Evolutionary conservation across 2,797 vertebrate species (phyloP), one percentile per base, ranked within the genome.

Genomic region (Sus cebifrons): DNA sequence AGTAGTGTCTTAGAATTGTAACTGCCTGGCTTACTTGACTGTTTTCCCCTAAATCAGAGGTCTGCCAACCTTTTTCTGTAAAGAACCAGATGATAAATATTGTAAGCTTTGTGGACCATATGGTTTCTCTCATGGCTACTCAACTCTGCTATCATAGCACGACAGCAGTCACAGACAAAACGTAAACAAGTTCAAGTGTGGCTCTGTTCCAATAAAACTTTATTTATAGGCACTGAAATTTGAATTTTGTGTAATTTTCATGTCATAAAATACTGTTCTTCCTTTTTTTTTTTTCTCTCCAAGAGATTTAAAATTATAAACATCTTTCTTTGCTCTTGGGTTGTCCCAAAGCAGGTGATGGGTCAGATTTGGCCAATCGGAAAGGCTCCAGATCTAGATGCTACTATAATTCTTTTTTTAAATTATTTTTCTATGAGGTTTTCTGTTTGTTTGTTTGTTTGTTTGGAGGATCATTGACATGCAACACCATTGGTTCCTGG

Each of bases 201-300:
- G 27, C 65, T 9, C 23, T 40, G n/a, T n/a, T 29, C 32, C 56
- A 49, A 25, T 21, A 56, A 56, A 49, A 79, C 84, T 36, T 91
- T 17, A 86, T 40, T 65, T n/a, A 52, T 21, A 29, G 54, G 20
- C 52, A 7, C 18, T 23, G 71, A 54, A 32, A 23, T 91, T 52
- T 62, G 84, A 92, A 88, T 86, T 85, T 60, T 54, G 4, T 10
- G 9, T 49, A 4, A 56, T 56, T 65, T 92, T 40, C 11, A 4
- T 15, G 36, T 64, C 78, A 25, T 49, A 64, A 64, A 83, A 20
- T 56, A 21, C 14, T 52, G 9, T 49, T 44, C 36, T 70, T 85
- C 58, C 54, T 79, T n/a, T 5, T 56, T 2, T 1, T 1, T 2
- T 15, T 1, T 1, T 14, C 52, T 79, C n/a, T 79, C 12, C 0